Base-by-base conservation (phyloP, 2,797 vertebrate species). In the Parauchenoglanis punctatus region DNA sequence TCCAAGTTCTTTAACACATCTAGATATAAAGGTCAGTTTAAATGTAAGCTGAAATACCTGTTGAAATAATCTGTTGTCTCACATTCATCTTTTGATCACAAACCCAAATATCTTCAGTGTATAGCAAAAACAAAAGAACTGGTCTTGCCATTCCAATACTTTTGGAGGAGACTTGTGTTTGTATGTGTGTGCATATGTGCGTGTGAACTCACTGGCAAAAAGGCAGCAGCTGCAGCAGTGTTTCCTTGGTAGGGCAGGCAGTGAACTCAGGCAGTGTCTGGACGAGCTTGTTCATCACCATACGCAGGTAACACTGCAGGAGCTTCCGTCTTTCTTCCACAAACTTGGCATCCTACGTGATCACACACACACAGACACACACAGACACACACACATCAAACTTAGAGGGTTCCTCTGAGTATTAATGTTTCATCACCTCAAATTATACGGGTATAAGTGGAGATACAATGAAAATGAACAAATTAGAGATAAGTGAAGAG, bases 211-310 rank as follows among this genome's bases (percentile, higher is more conserved):
- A 99, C 98, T 96, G 91, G 87, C 98, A 99, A 95, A 99, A 99
- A 88, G 99, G 98, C 95, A 99, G 95, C 93, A 99, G 94, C 84
- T 96, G 97, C 90, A 97, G 94, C 87, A 99, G 96, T 35, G 96
- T 97, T 93, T 99, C 98, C 92, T 99, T 99, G 94, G 96, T 96
- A 91, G 98, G 98, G 52, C 83, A 96, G 93, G 97, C 93, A 23
- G 96, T 94, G 91, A 99, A 99, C 94, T 98, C 97, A 2, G 98
- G 98, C 92, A 98, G 95, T 25, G 95, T 95, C 94, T 99, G 99
- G 94, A 99, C 96, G 91, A 99, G 94, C 93, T 99, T 99, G 96
- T 99, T 99, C 98, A 99, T 98, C 93, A 99, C 96, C 0, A 91
- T 97, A 89, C 98, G 97, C 90, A 99, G 95, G 95, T 99, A 99